A percentile compares a stretch with the other conserved stretches of the same genome.
Conservation (phyloP, 2,113 vertebrate species). For the rabbit (Oryctolagus cuniculus) region mOryCun1.1 NC_091437.1:15663501-15664000, state of each 20-base stretch:
- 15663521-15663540: background rate
- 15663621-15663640: slow-evolving; percentile 3
- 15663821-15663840: background rate
- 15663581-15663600: background rate
- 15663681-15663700: background rate
- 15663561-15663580: background rate
- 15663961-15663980: background rate
- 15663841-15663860: background rate
- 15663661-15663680: slow-evolving; percentile 44
- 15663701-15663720: background rate
- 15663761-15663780: background rate
- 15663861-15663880: background rate
- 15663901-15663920: background rate
- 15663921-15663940: background rate
- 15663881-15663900: background rate
- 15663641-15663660: slow-evolving; percentile 43
- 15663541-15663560: background rate
- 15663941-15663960: background rate
- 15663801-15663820: background rate
- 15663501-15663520: background rate
- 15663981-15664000: background rate
- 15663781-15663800: background rate
- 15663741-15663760: background rate
- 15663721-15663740: background rate
- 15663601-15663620: background rate